phyloP scores from a whole-genome alignment of 1,140 invertebrate species.

The Cherax destructor region DNA sequence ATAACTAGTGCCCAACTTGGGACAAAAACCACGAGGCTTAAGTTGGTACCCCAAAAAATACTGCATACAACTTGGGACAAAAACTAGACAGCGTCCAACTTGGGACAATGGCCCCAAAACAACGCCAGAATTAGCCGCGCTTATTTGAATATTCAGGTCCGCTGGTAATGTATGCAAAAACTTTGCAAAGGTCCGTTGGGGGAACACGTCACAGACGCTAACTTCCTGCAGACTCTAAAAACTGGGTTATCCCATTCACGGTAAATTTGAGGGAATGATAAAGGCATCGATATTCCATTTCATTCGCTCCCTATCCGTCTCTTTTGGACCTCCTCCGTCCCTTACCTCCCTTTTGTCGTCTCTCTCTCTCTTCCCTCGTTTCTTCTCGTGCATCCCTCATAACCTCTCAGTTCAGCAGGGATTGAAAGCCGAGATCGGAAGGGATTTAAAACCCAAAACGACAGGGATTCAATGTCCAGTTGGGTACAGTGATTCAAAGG shows the following conservation, averaged over 20 bases:
- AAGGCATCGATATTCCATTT: background rate
- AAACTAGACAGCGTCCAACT: background rate
- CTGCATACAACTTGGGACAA: too few species aligned
- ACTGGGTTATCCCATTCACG: background rate
- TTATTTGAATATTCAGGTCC: conserved; percentile 7
- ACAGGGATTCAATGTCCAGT: too few species aligned
- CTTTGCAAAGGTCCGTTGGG: background rate
- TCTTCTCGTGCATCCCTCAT: too few species aligned
- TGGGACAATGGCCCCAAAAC: background rate
- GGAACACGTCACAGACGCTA: conserved; percentile 3
- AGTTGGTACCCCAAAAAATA: too few species aligned
- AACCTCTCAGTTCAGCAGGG: too few species aligned
- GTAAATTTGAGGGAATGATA: background rate
- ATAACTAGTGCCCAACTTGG: too few species aligned
- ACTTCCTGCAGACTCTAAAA: background rate
- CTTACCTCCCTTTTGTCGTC: too few species aligned
- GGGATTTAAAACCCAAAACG: too few species aligned
- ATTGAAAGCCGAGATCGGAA: too few species aligned
- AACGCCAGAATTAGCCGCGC: background rate
- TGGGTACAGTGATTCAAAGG: too few species aligned
- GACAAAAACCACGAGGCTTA: too few species aligned
- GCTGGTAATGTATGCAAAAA: conserved; percentile 1
- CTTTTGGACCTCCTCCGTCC: background rate
- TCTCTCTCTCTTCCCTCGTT: too few species aligned
- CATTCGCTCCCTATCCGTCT: background rate